Percentiles rank a stretch among this genome's conserved stretches.
Conservation (phyloP, 2,113 vertebrate species). For the Podarcis cretensis region DNA sequence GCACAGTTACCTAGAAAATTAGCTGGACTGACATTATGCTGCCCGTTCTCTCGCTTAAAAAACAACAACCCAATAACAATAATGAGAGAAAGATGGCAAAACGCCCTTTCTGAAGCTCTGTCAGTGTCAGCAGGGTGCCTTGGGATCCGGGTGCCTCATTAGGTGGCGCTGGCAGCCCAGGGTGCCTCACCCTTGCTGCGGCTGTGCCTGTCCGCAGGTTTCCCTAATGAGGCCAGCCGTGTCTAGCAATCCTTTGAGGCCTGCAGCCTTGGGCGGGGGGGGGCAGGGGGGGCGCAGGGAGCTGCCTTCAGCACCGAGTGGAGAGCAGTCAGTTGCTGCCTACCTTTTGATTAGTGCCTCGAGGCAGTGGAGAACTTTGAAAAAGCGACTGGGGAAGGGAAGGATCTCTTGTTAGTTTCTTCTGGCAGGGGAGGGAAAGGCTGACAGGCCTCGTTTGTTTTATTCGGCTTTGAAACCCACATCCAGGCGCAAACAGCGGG, state of each 20-base stretch:
- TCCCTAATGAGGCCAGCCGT: neutral
- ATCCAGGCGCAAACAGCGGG: neutral
- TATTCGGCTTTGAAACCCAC: neutral
- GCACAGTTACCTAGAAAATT: neutral
- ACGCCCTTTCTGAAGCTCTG: neutral
- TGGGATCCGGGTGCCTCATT: constrained; percentile 4
- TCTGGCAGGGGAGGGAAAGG: neutral
- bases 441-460: neutral
- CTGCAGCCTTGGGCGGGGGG: neutral
- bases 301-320: neutral
- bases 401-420: neutral
- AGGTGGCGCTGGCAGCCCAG: neutral
- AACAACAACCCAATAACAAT: no score
- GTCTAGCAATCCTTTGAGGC: neutral
- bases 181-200: neutral
- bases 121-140: neutral
- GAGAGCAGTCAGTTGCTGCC: neutral
- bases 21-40: neutral
- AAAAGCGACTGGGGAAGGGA: neutral
- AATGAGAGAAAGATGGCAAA: neutral
- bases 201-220: neutral
- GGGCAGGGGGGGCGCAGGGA: no score
- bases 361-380: neutral
- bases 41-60: neutral
- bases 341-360: constrained; percentile 17